Conservation (phyloP, 2,113 vertebrate genomes). For the Mastomys coucha region DNA sequence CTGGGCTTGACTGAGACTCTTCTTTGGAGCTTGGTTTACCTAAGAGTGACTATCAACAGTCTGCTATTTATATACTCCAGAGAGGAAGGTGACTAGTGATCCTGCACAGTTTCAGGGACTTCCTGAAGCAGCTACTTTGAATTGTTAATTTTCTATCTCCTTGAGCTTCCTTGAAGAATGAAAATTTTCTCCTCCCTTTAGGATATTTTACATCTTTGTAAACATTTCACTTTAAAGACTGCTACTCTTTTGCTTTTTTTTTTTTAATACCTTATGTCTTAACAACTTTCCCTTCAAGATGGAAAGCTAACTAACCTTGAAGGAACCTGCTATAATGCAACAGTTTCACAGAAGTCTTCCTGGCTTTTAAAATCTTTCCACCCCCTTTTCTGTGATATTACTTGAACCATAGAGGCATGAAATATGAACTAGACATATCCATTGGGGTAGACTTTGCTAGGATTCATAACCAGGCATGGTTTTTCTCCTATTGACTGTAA, state of each 20-base stretch:
- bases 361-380: not conserved
- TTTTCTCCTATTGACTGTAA: not conserved
- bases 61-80: not conserved
- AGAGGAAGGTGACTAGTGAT: not conserved
- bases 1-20: not conserved
- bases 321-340: not conserved
- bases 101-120: too few species aligned
- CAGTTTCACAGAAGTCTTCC: not conserved
- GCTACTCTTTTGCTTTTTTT: not conserved
- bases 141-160: not conserved
- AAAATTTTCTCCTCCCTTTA: not conserved
- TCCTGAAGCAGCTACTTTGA: not conserved
- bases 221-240: not conserved
- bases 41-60: not conserved
- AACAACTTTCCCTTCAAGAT: not conserved
- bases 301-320: not conserved
- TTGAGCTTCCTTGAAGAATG: not conserved
- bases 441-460: not conserved
- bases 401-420: not conserved
- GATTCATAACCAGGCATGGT: not conserved
- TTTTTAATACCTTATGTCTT: not conserved
- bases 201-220: not conserved
- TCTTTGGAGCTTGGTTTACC: not conserved
- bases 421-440: not conserved
- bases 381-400: not conserved